Evolutionary conservation across 2,113 vertebrate genomes (phyloP).

Genomic region (Misgurnus mizolepis): DNA sequence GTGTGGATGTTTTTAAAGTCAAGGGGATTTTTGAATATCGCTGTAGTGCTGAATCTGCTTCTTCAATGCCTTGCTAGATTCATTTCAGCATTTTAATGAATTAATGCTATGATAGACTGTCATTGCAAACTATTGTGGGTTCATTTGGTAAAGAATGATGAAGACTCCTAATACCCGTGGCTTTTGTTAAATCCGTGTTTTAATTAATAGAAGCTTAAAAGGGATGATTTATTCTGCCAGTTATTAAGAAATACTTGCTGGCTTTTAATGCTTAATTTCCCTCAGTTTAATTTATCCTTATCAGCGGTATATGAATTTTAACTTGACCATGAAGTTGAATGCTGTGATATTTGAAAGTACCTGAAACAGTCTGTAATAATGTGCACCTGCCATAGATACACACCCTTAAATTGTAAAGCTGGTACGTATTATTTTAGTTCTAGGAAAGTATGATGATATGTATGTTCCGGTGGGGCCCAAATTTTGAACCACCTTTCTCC

Average conservation of each 20-base stretch:
- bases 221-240: conserved; percentile 26
- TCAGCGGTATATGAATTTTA: conserved; percentile 7
- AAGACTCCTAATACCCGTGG: conserved; percentile 34
- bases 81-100: background rate
- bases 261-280: conserved; percentile 39
- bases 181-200: conserved; percentile 42
- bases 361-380: background rate
- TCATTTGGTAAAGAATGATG: conserved; percentile 1
- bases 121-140: conserved; percentile 3
- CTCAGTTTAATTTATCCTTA: conserved; percentile 22
- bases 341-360: background rate
- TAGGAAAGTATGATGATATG: too few species aligned
- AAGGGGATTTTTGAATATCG: background rate
- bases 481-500: too few species aligned
- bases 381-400: background rate
- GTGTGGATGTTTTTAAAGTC: background rate
- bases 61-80: background rate
- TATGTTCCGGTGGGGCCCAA: too few species aligned
- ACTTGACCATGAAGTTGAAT: background rate
- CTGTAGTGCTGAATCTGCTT: background rate
- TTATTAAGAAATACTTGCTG: conserved; percentile 44
- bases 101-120: background rate
- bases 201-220: conserved; percentile 49
- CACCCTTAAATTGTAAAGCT: background rate
- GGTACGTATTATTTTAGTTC: too few species aligned